Conservation (phyloP, 1,140 invertebrate species). For the Ceratosolen solmsi region DNA sequence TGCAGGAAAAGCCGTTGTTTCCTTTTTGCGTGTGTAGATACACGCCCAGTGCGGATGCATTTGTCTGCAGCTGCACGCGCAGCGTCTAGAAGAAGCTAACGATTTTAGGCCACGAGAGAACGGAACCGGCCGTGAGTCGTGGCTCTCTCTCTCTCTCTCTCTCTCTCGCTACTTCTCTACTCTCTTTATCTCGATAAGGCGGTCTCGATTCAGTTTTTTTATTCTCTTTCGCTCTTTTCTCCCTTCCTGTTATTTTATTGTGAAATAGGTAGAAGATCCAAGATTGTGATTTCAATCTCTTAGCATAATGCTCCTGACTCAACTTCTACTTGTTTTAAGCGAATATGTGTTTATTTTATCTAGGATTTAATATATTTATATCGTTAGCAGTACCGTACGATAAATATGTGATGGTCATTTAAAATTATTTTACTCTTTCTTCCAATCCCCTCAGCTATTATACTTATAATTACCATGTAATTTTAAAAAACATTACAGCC, state of each 20-base stretch:
- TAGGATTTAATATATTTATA: too few relatives aligned
- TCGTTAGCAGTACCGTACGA: too few relatives aligned
- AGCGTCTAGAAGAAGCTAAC: neutral
- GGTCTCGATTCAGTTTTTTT: constrained; percentile 1
- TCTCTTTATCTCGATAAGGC: constrained; percentile 30
- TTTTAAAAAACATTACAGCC: too few relatives aligned
- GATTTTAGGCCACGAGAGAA: constrained; percentile 21
- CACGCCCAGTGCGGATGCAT: neutral
- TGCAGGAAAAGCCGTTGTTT: neutral
- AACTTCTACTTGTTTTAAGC: neutral
- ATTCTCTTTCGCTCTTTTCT: neutral
- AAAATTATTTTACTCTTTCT: too few relatives aligned
- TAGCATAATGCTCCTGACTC: neutral
- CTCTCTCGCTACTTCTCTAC: constrained; percentile 14
- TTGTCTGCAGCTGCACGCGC: neutral
- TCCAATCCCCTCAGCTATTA: too few relatives aligned
- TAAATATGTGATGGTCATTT: too few relatives aligned
- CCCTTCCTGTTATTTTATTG: neutral
- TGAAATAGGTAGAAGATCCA: neutral
- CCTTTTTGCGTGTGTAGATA: neutral
- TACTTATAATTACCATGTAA: too few relatives aligned
- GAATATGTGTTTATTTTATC: too few relatives aligned
- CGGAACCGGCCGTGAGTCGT: constrained; percentile 25
- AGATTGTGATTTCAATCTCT: constrained; percentile 2
- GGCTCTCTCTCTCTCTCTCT: constrained; percentile 6